Conservation (phyloP, 2,797 vertebrate species). For the Notolepis coatsorum region DNA sequence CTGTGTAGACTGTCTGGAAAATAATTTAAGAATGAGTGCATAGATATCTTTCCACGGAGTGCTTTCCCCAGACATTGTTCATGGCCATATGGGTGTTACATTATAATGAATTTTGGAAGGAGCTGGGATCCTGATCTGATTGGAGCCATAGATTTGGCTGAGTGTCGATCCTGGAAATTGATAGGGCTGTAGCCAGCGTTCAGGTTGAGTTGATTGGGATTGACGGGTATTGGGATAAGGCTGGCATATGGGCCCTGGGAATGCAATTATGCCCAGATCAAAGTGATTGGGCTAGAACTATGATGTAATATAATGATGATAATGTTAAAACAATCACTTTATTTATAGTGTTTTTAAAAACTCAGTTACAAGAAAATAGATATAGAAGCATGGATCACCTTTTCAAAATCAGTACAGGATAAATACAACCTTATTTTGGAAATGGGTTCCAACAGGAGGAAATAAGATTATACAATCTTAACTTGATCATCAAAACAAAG, state of each 20-base stretch:
- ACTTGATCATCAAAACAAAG: too few species aligned
- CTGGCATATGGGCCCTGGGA: slow-evolving; percentile 20
- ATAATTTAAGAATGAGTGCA: slow-evolving; percentile 21
- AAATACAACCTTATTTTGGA: too few species aligned
- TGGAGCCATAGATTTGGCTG: slow-evolving; percentile 35
- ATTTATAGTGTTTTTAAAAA: too few species aligned
- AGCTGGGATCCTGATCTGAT: slow-evolving; percentile 27
- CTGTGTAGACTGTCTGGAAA: slow-evolving; percentile 28
- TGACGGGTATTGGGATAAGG: slow-evolving; percentile 22
- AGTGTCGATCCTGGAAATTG: slow-evolving; percentile 10
- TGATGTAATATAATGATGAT: too few species aligned
- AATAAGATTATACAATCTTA: too few species aligned
- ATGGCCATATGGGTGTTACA: slow-evolving; percentile 14
- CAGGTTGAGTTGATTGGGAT: slow-evolving; percentile 10
- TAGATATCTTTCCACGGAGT: slow-evolving; percentile 18
- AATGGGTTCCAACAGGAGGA: too few species aligned
- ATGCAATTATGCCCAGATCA: slow-evolving; percentile 38
- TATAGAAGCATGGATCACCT: too few species aligned
- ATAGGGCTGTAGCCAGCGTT: slow-evolving; percentile 19
- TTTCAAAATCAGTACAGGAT: too few species aligned
- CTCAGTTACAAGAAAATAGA: too few species aligned
- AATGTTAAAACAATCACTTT: too few species aligned
- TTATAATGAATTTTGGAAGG: slow-evolving; percentile 13
- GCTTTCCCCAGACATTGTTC: neutral
- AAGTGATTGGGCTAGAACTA: neutral